Evolutionary conservation across 2,797 vertebrate species (phyloP).

Genomic region (Ctenopoma kingsleyae): DNA sequence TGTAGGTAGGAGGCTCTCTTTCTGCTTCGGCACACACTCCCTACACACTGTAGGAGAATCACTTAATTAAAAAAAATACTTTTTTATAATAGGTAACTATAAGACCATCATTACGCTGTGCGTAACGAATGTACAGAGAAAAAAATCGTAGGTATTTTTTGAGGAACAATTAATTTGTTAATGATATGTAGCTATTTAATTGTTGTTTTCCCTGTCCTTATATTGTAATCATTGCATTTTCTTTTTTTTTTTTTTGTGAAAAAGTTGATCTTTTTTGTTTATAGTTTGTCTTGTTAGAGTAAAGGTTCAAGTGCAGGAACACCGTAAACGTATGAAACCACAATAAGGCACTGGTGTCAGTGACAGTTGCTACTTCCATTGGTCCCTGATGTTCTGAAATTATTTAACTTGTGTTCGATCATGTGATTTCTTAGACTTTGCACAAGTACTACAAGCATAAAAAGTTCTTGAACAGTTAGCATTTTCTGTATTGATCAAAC

Average conservation of each 20-base stretch:
- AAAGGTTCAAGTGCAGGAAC: slow-evolving; percentile 97
- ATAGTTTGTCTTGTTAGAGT: slow-evolving; percentile 88
- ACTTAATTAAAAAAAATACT: slow-evolving; percentile 83
- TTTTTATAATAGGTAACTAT: slow-evolving; percentile 97
- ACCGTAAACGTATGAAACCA: slow-evolving; percentile 95
- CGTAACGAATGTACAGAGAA: slow-evolving; percentile 99
- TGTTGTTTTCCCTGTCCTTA: slow-evolving; percentile 95
- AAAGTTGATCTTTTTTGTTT: slow-evolving; percentile 98
- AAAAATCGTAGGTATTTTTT: slow-evolving; percentile 99
- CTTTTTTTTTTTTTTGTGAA: slow-evolving; percentile 80
- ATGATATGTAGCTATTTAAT: slow-evolving; percentile 99
- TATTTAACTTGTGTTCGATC: slow-evolving; percentile 65
- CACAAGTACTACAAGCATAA: slow-evolving; percentile 56
- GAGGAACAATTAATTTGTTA: slow-evolving; percentile 99
- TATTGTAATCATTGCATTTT: slow-evolving; percentile 95
- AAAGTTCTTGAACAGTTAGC: slow-evolving; percentile 22
- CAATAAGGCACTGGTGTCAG: slow-evolving; percentile 92
- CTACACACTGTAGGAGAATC: slow-evolving; percentile 93
- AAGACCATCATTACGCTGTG: slow-evolving; percentile 99
- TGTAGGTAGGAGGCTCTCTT: slow-evolving; percentile 86
- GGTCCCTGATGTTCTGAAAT: slow-evolving; percentile 68
- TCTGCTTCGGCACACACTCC: slow-evolving; percentile 89
- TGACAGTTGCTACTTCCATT: slow-evolving; percentile 91
- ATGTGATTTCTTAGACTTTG: slow-evolving; percentile 75
- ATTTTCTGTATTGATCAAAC: slow-evolving; percentile 23